phyloP scores from a whole-genome alignment of 2,888 invertebrate species.

The Temnothorax ravouxi region DNA sequence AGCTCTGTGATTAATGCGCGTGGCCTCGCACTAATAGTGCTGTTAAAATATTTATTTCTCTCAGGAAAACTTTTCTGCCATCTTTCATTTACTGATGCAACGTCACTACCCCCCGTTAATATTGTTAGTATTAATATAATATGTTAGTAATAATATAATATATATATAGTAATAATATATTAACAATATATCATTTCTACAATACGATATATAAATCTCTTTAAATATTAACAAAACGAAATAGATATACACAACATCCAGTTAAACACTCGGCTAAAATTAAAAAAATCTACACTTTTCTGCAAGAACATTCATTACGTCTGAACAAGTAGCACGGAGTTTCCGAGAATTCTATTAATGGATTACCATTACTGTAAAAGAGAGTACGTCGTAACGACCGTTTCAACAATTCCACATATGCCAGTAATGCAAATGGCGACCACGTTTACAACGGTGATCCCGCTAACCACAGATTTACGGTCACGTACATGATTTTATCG shows the following conservation, averaged over 20 bases:
- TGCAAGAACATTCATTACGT: slow-evolving; percentile 3
- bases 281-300: slow-evolving; percentile 12
- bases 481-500: slow-evolving; percentile 62
- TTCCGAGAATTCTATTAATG: slow-evolving; percentile 60
- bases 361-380: slow-evolving; percentile 44
- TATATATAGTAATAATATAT: too few species aligned
- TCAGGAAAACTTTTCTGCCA: neutral
- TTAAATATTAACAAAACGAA: neutral
- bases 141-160: neutral
- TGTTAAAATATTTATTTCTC: slow-evolving; percentile 16
- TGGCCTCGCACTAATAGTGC: neutral
- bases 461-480: slow-evolving; percentile 74
- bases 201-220: neutral
- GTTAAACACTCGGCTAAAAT: slow-evolving; percentile 3
- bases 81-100: neutral
- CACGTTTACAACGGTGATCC: slow-evolving; percentile 71
- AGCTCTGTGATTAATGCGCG: slow-evolving; percentile 22
- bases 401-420: slow-evolving; percentile 68
- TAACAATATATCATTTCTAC: neutral
- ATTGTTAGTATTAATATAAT: neutral
- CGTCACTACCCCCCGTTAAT: neutral
- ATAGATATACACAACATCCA: neutral
- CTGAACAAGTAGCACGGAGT: slow-evolving; percentile 31
- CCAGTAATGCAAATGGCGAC: slow-evolving; percentile 69
- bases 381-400: slow-evolving; percentile 47